Conservation (phyloP, 2,888 invertebrate species). For the Conomelus anceps region DNA sequence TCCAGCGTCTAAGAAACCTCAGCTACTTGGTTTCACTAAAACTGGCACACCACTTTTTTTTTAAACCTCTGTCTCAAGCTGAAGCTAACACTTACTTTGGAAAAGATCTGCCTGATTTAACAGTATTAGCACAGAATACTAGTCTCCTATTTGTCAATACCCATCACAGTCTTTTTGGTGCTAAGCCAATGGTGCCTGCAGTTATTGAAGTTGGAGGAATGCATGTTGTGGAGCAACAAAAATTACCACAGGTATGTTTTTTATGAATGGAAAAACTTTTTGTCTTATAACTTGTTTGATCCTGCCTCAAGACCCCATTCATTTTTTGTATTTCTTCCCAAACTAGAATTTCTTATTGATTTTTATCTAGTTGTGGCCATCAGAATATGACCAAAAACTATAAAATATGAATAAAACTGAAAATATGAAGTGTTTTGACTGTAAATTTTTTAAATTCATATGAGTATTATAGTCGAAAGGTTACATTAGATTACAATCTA, state of each 20-base stretch:
- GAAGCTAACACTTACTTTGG: constrained; percentile 36
- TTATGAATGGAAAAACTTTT: neutral
- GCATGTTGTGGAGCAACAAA: constrained; percentile 41
- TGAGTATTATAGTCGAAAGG: no score
- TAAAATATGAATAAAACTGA: no score
- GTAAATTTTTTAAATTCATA: no score
- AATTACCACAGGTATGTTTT: constrained; percentile 33
- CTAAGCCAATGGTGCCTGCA: constrained; percentile 40
- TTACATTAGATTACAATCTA: no score
- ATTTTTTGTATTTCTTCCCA: no score
- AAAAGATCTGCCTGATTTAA: constrained; percentile 38
- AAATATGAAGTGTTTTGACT: no score
- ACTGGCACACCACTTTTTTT: constrained; percentile 17
- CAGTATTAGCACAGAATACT: constrained; percentile 44
- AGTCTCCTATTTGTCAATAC: constrained; percentile 35
- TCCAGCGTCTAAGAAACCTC: constrained; percentile 37
- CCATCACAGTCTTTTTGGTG: neutral
- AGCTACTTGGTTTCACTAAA: constrained; percentile 32
- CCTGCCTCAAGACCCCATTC: no score
- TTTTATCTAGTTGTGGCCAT: no score
- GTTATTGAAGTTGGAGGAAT: constrained; percentile 42
- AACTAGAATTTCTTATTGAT: no score
- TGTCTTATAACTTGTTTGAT: no score
- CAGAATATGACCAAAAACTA: no score
- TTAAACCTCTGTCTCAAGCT: constrained; percentile 20